Evolutionary conservation across 2,113 vertebrate genomes (phyloP), one percentile per base, ranked within the genome.

Genomic region (Steatornis caripensis): DNA sequence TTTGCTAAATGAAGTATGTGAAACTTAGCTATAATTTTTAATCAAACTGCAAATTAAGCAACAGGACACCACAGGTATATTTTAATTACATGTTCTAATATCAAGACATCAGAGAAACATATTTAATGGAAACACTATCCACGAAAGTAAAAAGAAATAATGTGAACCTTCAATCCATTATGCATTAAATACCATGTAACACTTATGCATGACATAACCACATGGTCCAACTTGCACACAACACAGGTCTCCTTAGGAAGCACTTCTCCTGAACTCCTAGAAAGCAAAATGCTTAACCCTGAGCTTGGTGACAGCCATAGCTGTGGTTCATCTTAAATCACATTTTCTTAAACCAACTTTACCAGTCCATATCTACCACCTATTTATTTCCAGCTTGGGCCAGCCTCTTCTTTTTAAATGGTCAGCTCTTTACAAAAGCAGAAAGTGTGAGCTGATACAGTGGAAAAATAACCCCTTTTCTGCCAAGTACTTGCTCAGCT

Each of bases 1-100:
- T 94, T 77, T 84, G 89, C 92, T 92, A 93, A 96, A 90, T 71
- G 62, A 94, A 83, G 41, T 64, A 61, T 41, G 39, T 68, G 65
- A 91, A 94, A 80, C 26, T 11, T 22, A 90, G 69, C 36, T 64
- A n/a, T 30, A 74, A 70, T 55, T 96, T 84, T 84, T 66, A 95
- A 94, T 95, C 72, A 90, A 86, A 89, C 68, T 7, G 3, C 34
- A 86, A 95, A 88, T 57, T 45, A 94, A 83, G 75, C 46, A 84
- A 72, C 13, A 72, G 80, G 80, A 78, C 51, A 95, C 12, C 91
- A 79, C 70, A 89, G 75, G 90, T 96, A 68, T 48, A 21, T 75
- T 92, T 58, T 54, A 69, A 93, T 69, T 36, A 82, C 20, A 27
- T 2, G 32, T 26, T 64, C 43, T 71, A 58, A 77, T 85, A 94